Evolutionary conservation across 1,140 invertebrate species (phyloP), one percentile per base, ranked within the genome.

Genomic region (Cyrtorhinus lividipennis): DNA sequence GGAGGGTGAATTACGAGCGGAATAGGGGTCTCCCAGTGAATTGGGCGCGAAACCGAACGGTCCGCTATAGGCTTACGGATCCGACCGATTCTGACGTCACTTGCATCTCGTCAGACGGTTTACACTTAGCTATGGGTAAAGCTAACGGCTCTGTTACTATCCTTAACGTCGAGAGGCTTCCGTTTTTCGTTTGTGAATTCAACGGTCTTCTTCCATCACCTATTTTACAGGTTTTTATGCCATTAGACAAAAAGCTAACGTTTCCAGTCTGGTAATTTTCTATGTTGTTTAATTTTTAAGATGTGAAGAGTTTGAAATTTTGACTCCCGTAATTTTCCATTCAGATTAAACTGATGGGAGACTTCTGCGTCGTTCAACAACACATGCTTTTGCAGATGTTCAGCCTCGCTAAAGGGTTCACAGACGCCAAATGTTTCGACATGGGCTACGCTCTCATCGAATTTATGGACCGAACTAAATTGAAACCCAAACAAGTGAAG

Each of bases 351-450:
- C 48, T 38, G 0, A 12, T 15, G n/a, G 26, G 23, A 61, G 46
- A 56, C 25, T 56, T 56, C 1, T 64, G 24, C 5, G 46, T 64
- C 0, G 2, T 60, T n/a, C n/a, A 61, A 18, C 63, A 64, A 45
- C 46, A 46, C 46, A 61, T 61, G 59, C 63, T 64, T 3, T 45
- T 64, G 12, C 63, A 64, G 30, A 30, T 64, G 2, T 64, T 61
- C 53, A 59, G 48, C 30, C 5, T 20, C n/a, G 59, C n/a, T 15
- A 61, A 23, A 23, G 44, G 22, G 0, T 46, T 64, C 20, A 27
- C 61, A 15, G 59, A 61, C 58, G 63, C 63, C 15, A 64, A 64
- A 30, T 64, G 58, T 13, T 64, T 64, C 26, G 63, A 64, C 20
- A 30, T 61, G 18, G 59, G 59, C 5, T 56, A 44, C 27, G 1